These are phyloP conservation scores for Trachops cirrhosus DNA, from an alignment of 2,797 vertebrate species.

Conservation along the genomic window DNA sequence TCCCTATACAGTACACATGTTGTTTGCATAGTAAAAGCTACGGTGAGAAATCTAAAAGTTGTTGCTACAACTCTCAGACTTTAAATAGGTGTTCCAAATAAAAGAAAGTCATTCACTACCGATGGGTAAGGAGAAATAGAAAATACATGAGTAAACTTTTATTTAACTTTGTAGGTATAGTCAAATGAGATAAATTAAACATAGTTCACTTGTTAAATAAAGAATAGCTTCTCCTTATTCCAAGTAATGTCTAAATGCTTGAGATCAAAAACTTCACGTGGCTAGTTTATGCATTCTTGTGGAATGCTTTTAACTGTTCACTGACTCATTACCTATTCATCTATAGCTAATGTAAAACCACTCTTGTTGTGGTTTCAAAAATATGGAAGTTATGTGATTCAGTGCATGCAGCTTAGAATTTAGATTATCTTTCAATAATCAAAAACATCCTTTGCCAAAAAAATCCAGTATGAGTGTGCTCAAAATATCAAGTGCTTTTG, in stretches of 20 bases:
- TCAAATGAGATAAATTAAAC: slow-evolving; percentile 66
- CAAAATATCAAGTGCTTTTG: slow-evolving; percentile 80
- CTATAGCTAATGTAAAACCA: slow-evolving; percentile 77
- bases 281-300: slow-evolving; percentile 57
- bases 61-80: background rate
- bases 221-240: slow-evolving; percentile 16
- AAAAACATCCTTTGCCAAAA: slow-evolving; percentile 78
- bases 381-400: slow-evolving; percentile 80
- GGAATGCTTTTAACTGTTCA: slow-evolving; percentile 78
- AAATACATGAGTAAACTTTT: background rate
- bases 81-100: slow-evolving; percentile 24
- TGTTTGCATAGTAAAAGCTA: slow-evolving; percentile 19
- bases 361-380: slow-evolving; percentile 82
- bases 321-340: slow-evolving; percentile 81
- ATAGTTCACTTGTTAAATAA: slow-evolving; percentile 59
- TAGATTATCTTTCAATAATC: slow-evolving; percentile 83
- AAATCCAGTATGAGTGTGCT: slow-evolving; percentile 67
- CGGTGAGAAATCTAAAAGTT: background rate
- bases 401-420: slow-evolving; percentile 77
- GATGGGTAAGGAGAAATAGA: background rate
- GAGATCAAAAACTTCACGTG: slow-evolving; percentile 64
- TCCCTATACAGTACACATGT: background rate
- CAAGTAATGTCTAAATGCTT: slow-evolving; percentile 67
- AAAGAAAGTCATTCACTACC: slow-evolving; percentile 19
- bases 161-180: slow-evolving; percentile 61